A percentile compares a stretch with the other conserved stretches of the same genome.
These are phyloP conservation scores for Caiman crocodilus DNA, from an alignment of 2,797 vertebrate genomes.

Conservation along the genomic window DNA sequence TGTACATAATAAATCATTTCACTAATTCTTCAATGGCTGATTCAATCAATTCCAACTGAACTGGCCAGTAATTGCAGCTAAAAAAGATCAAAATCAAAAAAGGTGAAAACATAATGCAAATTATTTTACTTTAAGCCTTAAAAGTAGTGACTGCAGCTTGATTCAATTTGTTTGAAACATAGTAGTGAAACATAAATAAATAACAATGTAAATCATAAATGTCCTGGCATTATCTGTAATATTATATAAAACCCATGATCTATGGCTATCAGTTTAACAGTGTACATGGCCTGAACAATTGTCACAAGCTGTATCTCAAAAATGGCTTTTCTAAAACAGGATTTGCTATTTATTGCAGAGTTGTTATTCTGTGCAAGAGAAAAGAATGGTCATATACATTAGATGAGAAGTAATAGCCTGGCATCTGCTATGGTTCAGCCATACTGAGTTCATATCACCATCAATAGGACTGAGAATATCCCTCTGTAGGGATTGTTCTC, in stretches of 20 bases:
- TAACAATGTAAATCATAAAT: neutral
- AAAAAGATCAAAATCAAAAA: neutral
- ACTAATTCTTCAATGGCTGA: neutral
- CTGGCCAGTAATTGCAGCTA: neutral
- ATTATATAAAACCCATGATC: neutral
- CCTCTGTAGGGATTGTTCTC: neutral
- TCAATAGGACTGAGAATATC: neutral
- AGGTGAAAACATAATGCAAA: rapidly evolving
- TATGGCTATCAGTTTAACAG: neutral
- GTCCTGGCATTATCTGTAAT: neutral
- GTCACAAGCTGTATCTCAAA: neutral
- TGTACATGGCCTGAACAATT: neutral
- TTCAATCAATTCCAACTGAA: neutral
- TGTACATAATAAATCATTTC: rapidly evolving
- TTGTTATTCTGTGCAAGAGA: neutral
- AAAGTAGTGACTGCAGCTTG: neutral
- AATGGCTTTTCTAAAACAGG: neutral
- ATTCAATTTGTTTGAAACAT: neutral
- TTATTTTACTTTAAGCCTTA: rapidly evolving
- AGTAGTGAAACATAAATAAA: neutral
- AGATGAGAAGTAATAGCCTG: neutral
- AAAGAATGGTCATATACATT: neutral
- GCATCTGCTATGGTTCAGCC: too few relatives aligned
- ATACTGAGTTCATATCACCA: neutral
- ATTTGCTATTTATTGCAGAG: neutral